These are phyloP conservation scores for Psittacara wagleri DNA, from an alignment of 2,113 vertebrate species.

Conservation along the genomic window DNA sequence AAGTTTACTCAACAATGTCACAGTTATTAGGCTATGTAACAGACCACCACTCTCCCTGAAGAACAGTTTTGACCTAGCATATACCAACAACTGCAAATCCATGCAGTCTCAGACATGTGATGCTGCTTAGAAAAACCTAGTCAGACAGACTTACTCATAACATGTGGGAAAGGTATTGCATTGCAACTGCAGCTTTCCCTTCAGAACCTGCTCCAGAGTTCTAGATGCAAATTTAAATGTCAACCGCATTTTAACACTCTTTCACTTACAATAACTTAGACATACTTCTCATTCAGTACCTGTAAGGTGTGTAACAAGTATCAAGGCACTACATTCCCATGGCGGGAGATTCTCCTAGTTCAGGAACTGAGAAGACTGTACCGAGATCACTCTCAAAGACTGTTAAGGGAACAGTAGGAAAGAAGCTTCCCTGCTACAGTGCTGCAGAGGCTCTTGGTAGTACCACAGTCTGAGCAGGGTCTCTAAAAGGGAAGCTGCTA, in stretches of 20 bases:
- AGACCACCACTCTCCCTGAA: neutral
- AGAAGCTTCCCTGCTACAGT: neutral
- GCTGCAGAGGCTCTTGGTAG: neutral
- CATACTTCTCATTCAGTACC: neutral
- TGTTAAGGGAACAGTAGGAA: neutral
- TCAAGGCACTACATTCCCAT: neutral
- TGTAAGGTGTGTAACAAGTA: neutral
- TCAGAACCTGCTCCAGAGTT: neutral
- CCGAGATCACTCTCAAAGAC: neutral
- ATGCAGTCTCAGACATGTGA: neutral
- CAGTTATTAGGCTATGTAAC: neutral
- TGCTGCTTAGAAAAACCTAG: neutral
- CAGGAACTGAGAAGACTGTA: neutral
- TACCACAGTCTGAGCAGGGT: neutral
- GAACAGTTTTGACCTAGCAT: neutral
- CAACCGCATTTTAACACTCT: neutral
- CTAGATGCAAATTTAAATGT: neutral
- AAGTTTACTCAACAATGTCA: neutral
- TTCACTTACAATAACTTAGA: neutral
- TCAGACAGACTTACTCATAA: neutral
- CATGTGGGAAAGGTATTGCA: accelerated
- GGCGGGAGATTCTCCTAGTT: neutral
- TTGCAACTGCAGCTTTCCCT: neutral
- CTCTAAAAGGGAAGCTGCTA: neutral
- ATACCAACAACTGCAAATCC: neutral